Evolutionary conservation across 2,888 invertebrate genomes (phyloP).

Genomic region (Drosophila maculinotata): DNA sequence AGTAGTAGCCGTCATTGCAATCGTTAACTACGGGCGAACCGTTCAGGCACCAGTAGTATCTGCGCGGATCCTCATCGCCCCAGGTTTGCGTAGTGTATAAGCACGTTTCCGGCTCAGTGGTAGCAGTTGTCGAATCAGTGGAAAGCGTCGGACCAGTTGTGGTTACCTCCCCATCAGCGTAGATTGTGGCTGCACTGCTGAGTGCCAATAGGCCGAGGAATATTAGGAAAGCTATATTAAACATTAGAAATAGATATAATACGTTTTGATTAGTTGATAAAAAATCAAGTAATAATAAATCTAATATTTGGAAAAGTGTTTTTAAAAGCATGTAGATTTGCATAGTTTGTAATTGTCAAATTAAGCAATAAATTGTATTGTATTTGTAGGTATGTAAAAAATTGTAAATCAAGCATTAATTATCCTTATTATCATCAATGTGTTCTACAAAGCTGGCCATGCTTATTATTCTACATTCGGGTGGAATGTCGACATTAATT

Average conservation of each 20-base stretch:
- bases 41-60: constrained; percentile 41
- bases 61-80: constrained; percentile 29
- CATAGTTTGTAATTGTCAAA: no score
- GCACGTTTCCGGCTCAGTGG: constrained; percentile 18
- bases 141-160: background rate
- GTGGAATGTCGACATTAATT: no score
- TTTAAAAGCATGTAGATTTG: no score
- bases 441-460: no score
- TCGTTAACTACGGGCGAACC: background rate
- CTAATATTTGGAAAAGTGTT: no score
- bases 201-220: constrained; percentile 52
- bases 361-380: no score
- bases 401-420: no score
- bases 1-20: constrained; percentile 44
- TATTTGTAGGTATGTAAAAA: background rate
- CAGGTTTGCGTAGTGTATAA: constrained; percentile 29
- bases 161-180: background rate
- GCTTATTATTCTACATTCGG: no score
- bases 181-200: constrained; percentile 19
- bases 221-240: constrained; percentile 39
- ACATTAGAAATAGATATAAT: background rate
- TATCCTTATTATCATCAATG: no score
- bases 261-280: no score
- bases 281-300: no score
- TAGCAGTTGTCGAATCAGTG: background rate